A percentile compares a stretch with the other conserved stretches of the same genome.
phyloP scores from a whole-genome alignment of 2,113 vertebrate species.

The Pungitius pungitius region DNA sequence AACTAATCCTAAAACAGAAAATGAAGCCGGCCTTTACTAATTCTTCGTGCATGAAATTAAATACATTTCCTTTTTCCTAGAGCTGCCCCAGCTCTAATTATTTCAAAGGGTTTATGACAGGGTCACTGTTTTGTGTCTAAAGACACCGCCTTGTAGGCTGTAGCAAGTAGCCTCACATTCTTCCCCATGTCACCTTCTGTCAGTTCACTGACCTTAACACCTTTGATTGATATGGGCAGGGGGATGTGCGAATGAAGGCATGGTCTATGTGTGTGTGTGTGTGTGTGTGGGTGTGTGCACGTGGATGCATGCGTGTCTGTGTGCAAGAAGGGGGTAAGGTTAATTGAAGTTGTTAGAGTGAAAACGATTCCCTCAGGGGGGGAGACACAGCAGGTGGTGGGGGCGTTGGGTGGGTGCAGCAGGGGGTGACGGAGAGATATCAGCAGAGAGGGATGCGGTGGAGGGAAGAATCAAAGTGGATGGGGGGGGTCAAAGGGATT shows the following conservation, averaged over 20 bases:
- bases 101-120: conserved; percentile 48
- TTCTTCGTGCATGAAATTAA: conserved; percentile 60
- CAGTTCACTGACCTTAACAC: conserved; percentile 66
- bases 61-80: conserved; percentile 54
- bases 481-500: conserved; percentile 47
- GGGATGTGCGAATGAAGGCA: conserved; percentile 15
- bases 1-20: conserved; percentile 44
- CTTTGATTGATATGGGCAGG: conserved; percentile 55
- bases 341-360: conserved; percentile 79
- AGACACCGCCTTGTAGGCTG: conserved; percentile 14
- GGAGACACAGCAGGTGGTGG: conserved; percentile 47
- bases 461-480: background rate
- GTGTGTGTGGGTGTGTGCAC: background rate
- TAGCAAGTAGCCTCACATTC: conserved; percentile 40
- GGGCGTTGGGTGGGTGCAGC: conserved; percentile 57
- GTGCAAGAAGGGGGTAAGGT: conserved; percentile 67
- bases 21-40: conserved; percentile 43
- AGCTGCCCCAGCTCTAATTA: conserved; percentile 50
- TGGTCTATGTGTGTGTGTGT: background rate
- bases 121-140: conserved; percentile 42
- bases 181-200: conserved; percentile 39
- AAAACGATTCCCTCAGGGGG: conserved; percentile 72
- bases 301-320: conserved; percentile 15
- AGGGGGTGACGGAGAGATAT: conserved; percentile 52
- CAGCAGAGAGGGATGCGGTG: conserved; percentile 11